Base-by-base conservation (phyloP, 64 coral and sea anemone species). In the Actinia tenebrosa region DNA sequence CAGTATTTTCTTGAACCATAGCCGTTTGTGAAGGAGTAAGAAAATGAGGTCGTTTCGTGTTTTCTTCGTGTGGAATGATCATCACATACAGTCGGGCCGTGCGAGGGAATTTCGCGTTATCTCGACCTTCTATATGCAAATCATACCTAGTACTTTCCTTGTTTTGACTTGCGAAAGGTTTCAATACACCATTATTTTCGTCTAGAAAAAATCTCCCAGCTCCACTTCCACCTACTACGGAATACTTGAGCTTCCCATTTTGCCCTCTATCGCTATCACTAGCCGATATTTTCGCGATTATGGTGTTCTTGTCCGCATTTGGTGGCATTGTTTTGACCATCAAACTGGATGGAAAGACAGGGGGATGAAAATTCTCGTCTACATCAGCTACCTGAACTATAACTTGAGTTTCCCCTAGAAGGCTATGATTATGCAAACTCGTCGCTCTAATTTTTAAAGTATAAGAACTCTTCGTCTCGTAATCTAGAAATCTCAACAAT, bases 121-220 rank as follows among this genome's bases (percentile, higher is more conserved):
- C 93, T 16, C 77, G 89, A 16, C 90, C 97, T 86, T 89, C 86
- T 63, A 99, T 88, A 56, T 92, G 56, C 62, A 99, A 93, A 59
- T 92, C 97, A 46, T 92, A 92, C 22, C 80, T 83, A 2, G 84
- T 56, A 47, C 71, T 80, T 82, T 91, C 86, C 86, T 63, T 85
- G 83, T 89, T 87, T 45, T 89, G 84, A 30, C 89, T 84, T 64
- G 84, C 72, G 54, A 88, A 80, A n/a, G 91, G 66, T 68, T 75
- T 83, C 79, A 99, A 71, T 46, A 80, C 23, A 16, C 97, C 93
- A 22, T 44, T 60, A 77, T 83, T 83, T 58, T 93, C 84, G 17
- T 89, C 63, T 10, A 99, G 87, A 1, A 83, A 86, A 59, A 95
- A 99, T 89, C 84, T 89, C 47, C 93, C 93, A 42, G 89, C 58